These are phyloP conservation scores for Caenorhabditis wallacei DNA, from an alignment of 2,888 invertebrate species.

Conservation along the genomic window DNA sequence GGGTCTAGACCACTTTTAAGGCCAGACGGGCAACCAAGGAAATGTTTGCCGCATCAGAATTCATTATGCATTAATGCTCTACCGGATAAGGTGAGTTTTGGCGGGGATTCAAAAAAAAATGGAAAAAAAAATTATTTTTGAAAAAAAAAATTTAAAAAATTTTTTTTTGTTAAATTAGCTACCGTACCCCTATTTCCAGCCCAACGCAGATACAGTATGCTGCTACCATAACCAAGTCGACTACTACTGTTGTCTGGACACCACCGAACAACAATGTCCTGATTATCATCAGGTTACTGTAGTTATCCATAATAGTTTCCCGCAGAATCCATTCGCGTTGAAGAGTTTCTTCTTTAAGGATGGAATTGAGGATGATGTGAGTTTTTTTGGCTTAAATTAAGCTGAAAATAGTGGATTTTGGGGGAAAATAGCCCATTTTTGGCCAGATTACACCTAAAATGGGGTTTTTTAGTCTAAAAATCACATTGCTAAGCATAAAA, in stretches of 20 bases:
- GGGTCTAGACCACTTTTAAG: slow-evolving; percentile 74
- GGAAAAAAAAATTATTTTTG: slow-evolving; percentile 1
- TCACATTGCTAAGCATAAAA: too few relatives aligned
- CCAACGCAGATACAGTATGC: slow-evolving; percentile 81
- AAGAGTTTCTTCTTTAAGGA: slow-evolving; percentile 82
- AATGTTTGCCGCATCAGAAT: slow-evolving; percentile 82
- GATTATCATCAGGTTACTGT: slow-evolving; percentile 82
- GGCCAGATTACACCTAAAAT: too few relatives aligned
- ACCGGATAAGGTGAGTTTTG: slow-evolving; percentile 74
- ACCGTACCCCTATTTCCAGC: slow-evolving; percentile 66
- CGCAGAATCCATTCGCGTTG: slow-evolving; percentile 80
- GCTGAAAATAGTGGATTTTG: too few relatives aligned
- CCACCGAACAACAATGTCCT: slow-evolving; percentile 79
- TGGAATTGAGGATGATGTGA: slow-evolving; percentile 77
- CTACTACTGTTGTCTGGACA: slow-evolving; percentile 82
- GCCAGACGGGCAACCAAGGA: slow-evolving; percentile 81
- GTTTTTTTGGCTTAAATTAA: background rate
- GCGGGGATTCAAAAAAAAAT: background rate
- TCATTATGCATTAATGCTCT: slow-evolving; percentile 81
- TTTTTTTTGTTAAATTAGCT: background rate
- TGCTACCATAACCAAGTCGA: slow-evolving; percentile 83
- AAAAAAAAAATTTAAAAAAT: background rate
- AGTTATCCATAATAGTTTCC: slow-evolving; percentile 82
- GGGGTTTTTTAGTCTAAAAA: too few relatives aligned
- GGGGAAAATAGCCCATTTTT: too few relatives aligned